These are phyloP conservation scores for Tortricodes alternella DNA, from an alignment of 2,888 invertebrate species.

Conservation along the genomic window DNA sequence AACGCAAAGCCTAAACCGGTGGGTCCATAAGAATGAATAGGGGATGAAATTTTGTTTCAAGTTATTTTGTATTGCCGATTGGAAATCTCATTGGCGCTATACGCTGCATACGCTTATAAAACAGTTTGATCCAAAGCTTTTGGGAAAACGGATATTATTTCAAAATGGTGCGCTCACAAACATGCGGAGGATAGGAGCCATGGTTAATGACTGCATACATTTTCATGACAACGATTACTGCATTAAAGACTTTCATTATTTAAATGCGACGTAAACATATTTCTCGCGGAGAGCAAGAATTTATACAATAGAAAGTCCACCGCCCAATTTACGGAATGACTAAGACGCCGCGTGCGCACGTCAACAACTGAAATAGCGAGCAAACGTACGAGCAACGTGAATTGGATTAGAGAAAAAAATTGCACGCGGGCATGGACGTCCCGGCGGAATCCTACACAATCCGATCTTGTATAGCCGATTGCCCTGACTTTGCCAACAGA, in stretches of 20 bases:
- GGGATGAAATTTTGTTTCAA: too few species aligned
- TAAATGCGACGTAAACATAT: conserved; percentile 12
- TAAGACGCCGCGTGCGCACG: conserved; percentile 32
- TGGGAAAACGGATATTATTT: too few species aligned
- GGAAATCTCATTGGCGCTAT: too few species aligned
- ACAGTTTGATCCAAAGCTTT: too few species aligned
- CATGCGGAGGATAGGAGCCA: neutral
- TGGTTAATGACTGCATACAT: neutral
- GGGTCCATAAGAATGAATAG: too few species aligned
- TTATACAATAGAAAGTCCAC: conserved; percentile 36
- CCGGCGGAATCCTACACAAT: neutral
- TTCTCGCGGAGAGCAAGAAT: conserved; percentile 12
- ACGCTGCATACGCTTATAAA: too few species aligned
- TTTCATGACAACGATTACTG: conserved; percentile 10
- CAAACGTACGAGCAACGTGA: conserved; percentile 16
- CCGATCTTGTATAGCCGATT: too few species aligned
- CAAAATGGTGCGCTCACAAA: too few species aligned
- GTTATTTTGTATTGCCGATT: too few species aligned
- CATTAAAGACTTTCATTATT: conserved; percentile 27
- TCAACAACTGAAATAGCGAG: conserved; percentile 26
- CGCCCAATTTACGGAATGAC: conserved; percentile 35
- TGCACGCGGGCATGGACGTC: neutral
- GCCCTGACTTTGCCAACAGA: conserved; percentile 16
- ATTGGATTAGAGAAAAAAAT: conserved; percentile 10
- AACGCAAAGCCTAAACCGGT: too few species aligned